These are phyloP conservation scores for Malurus leucopterus DNA, from an alignment of 2,797 vertebrate genomes.

Conservation along the genomic window DNA sequence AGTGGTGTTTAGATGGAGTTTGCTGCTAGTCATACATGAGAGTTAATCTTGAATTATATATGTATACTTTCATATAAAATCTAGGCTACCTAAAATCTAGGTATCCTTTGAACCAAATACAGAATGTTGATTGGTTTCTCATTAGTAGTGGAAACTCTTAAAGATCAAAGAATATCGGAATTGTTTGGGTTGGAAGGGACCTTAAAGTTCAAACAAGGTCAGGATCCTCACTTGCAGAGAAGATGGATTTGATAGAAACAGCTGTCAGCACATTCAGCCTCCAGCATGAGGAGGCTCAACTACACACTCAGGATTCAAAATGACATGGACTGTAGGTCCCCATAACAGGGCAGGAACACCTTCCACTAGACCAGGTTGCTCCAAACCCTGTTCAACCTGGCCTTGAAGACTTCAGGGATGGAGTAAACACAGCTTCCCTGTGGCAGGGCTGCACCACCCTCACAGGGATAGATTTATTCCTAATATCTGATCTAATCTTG, in stretches of 20 bases:
- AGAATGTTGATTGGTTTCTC: not conserved
- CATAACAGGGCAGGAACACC: not conserved
- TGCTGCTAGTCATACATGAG: not conserved
- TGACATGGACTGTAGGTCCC: too few species aligned
- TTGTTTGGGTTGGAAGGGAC: not conserved
- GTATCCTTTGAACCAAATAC: not conserved
- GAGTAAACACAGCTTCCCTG: not conserved
- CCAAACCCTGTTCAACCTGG: not conserved
- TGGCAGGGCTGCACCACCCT: not conserved
- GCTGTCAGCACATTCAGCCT: too few species aligned
- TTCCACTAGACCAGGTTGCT: accelerated
- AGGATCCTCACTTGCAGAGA: too few species aligned
- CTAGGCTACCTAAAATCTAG: too few species aligned
- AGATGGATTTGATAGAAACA: too few species aligned
- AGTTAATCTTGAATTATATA: not conserved
- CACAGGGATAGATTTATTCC: not conserved
- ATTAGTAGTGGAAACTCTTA: not conserved
- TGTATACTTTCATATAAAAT: not conserved
- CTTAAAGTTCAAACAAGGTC: not conserved
- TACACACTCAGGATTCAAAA: too few species aligned
- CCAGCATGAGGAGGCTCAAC: too few species aligned
- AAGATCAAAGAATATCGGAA: not conserved
- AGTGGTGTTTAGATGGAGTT: not conserved
- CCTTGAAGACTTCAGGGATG: not conserved
- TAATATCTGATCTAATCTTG: not conserved